These are phyloP conservation scores for Peromyscus polionotus DNA, from an alignment of 2,113 vertebrate genomes.

Conservation along the genomic window DNA sequence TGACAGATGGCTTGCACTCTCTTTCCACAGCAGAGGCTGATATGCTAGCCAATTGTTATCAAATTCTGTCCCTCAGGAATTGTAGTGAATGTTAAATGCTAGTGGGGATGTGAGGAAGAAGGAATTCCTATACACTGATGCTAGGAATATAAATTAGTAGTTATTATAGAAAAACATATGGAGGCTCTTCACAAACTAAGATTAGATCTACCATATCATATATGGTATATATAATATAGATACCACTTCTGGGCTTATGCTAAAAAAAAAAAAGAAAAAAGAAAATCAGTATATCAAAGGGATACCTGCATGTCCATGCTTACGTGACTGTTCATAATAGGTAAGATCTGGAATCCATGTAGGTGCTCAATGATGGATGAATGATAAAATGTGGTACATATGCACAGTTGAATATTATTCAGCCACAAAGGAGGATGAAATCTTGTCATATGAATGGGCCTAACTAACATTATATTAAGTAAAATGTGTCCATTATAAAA, in stretches of 20 bases:
- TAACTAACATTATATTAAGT: background rate
- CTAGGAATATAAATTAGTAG: background rate
- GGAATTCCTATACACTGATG: background rate
- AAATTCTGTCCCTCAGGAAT: background rate
- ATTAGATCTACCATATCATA: background rate
- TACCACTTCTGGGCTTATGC: background rate
- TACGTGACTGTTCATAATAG: background rate
- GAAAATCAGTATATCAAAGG: background rate
- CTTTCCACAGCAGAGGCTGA: background rate
- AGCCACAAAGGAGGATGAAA: background rate
- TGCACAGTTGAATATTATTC: background rate
- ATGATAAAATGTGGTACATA: background rate
- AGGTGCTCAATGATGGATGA: background rate
- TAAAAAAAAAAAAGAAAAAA: background rate
- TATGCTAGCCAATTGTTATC: background rate
- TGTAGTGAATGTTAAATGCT: background rate
- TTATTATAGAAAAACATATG: background rate
- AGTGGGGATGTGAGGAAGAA: background rate
- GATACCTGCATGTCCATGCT: background rate
- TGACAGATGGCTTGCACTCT: background rate
- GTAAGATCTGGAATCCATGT: background rate
- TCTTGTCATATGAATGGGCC: background rate
- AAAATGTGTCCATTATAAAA: background rate
- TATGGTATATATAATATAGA: background rate
- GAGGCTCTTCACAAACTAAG: background rate